Percentiles rank a stretch among this genome's conserved stretches.
These are phyloP conservation scores for Macaria liturata DNA, from an alignment of 2,888 invertebrate genomes.

Conservation along the genomic window DNA sequence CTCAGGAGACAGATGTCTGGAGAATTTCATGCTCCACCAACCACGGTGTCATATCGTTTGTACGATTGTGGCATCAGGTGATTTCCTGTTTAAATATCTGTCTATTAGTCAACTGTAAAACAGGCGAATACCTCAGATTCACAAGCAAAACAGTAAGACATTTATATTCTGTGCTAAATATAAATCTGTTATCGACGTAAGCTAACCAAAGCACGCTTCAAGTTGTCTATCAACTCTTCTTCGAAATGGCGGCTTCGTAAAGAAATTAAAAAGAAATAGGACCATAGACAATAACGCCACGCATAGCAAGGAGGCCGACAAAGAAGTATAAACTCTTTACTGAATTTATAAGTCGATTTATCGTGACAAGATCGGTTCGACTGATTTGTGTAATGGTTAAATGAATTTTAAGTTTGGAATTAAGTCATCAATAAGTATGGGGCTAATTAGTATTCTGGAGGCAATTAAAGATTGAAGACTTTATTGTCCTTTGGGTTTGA, in stretches of 20 bases:
- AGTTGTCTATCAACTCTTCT: conserved; percentile 46
- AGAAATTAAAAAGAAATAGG: conserved; percentile 75
- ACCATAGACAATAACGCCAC: conserved; percentile 55
- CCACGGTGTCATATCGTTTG: too few relatives aligned
- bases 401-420: conserved; percentile 27
- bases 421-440: conserved; percentile 20
- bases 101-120: not conserved
- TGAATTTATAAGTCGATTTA: conserved; percentile 59
- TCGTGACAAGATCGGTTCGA: conserved; percentile 44
- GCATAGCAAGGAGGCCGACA: conserved; percentile 54
- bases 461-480: conserved; percentile 7
- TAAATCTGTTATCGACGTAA: conserved; percentile 5
- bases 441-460: conserved; percentile 16
- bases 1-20: too few relatives aligned
- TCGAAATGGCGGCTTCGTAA: conserved; percentile 62
- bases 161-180: conserved; percentile 17
- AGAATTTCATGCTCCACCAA: too few relatives aligned
- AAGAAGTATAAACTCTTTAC: conserved; percentile 39
- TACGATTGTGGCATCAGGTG: too few relatives aligned
- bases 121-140: too few relatives aligned
- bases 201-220: conserved; percentile 18
- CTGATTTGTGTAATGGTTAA: conserved; percentile 30
- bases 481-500: not conserved
- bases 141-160: not conserved
- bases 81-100: not conserved